Conservation (phyloP, 2,797 vertebrate genomes). For the Myotis vivesi region DNA sequence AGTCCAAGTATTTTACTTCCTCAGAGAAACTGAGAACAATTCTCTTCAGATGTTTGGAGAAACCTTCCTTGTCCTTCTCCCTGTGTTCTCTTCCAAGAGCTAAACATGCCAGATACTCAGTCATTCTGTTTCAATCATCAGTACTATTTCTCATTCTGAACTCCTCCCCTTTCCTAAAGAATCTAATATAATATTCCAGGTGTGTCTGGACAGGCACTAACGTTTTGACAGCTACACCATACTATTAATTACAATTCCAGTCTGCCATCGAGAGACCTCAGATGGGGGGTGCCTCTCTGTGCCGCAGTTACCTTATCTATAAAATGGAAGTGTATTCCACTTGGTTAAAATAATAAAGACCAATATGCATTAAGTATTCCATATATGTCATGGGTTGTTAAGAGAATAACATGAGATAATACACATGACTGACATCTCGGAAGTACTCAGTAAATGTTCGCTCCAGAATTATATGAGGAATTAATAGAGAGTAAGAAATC, state of each 20-base stretch:
- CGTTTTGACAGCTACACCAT: not conserved
- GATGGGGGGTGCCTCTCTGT: not conserved
- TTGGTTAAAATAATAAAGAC: not conserved
- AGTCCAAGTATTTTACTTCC: not conserved
- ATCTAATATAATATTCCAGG: not conserved
- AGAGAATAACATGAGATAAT: not conserved
- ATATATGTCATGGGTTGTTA: not conserved
- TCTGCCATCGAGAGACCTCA: not conserved
- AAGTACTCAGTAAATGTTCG: not conserved
- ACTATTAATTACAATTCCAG: not conserved
- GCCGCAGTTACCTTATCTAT: not conserved
- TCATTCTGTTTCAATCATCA: not conserved
- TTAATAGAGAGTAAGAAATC: not conserved
- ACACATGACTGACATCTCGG: not conserved
- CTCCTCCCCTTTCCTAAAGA: not conserved
- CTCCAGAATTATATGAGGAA: not conserved
- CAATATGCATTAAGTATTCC: not conserved
- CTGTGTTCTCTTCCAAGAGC: not conserved
- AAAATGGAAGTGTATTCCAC: not conserved
- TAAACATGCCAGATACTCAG: not conserved
- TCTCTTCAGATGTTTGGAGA: not conserved
- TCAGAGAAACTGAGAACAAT: not conserved
- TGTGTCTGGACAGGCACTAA: not conserved
- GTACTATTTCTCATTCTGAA: not conserved
- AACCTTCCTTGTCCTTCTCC: not conserved